Conservation (phyloP, 2,113 vertebrate species). For the Stercorarius parasiticus region DNA sequence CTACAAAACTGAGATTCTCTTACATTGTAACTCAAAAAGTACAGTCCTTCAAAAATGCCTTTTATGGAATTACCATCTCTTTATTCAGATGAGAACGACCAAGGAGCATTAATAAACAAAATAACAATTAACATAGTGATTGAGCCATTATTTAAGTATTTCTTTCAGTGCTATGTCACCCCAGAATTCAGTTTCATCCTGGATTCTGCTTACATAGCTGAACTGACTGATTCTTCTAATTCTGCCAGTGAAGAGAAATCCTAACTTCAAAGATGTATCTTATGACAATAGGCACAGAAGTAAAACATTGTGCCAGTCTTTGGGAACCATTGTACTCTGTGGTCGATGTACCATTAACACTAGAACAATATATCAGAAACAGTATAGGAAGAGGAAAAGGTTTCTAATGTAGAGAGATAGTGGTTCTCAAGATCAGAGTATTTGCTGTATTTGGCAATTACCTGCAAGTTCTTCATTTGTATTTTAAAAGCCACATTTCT, state of each 20-base stretch:
- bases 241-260: neutral
- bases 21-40: neutral
- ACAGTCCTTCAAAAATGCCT: neutral
- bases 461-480: neutral
- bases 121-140: neutral
- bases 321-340: neutral
- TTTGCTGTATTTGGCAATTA: constrained; percentile 6
- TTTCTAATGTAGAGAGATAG: neutral
- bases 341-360: neutral
- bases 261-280: neutral
- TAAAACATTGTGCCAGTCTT: neutral
- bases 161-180: neutral
- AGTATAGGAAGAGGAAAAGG: neutral
- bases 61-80: neutral
- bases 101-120: neutral
- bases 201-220: neutral
- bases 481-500: neutral
- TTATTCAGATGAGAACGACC: neutral
- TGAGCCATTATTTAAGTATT: neutral
- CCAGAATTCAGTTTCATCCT: neutral
- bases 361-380: neutral
- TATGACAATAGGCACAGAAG: neutral
- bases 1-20: neutral
- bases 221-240: neutral
- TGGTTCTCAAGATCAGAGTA: neutral